These are phyloP conservation scores for Hirtodrosophila confusa DNA, from an alignment of 2,888 invertebrate species.

Conservation along the genomic window DNA sequence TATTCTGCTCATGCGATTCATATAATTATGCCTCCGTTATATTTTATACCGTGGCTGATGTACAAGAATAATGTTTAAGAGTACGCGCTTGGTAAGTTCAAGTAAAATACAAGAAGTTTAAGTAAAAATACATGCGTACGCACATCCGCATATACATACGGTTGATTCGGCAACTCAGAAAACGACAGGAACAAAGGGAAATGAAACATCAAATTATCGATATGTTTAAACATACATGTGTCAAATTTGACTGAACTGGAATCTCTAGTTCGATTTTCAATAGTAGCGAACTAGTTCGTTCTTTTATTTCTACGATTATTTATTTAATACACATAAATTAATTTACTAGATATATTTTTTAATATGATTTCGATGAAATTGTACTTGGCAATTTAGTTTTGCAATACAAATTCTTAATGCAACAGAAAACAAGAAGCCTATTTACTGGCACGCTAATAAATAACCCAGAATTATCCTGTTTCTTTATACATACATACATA, in stretches of 20 bases:
- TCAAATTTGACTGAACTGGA: background rate
- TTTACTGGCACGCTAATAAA: no score
- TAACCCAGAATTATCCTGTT: no score
- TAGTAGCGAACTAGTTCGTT: constrained; percentile 3
- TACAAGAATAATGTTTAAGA: constrained; percentile 6
- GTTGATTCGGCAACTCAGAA: constrained; percentile 16
- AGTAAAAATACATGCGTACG: constrained; percentile 30
- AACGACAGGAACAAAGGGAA: constrained; percentile 18
- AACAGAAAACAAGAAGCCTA: no score
- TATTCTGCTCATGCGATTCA: constrained; percentile 13
- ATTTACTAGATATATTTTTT: no score
- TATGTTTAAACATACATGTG: constrained; percentile 20
- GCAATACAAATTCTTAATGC: no score
- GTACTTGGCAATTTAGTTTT: no score
- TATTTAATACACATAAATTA: no score
- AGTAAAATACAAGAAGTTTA: background rate
- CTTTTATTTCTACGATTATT: no score
- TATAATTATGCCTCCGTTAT: background rate
- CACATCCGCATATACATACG: constrained; percentile 14
- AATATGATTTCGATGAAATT: no score
- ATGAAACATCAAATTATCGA: constrained; percentile 27
- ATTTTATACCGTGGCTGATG: background rate
- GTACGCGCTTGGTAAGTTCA: constrained; percentile 19
- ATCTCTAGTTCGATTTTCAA: no score
- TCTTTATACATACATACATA: no score